Conservation (phyloP, 2,888 invertebrate species). For the Caenorhabditis sp. region DNA sequence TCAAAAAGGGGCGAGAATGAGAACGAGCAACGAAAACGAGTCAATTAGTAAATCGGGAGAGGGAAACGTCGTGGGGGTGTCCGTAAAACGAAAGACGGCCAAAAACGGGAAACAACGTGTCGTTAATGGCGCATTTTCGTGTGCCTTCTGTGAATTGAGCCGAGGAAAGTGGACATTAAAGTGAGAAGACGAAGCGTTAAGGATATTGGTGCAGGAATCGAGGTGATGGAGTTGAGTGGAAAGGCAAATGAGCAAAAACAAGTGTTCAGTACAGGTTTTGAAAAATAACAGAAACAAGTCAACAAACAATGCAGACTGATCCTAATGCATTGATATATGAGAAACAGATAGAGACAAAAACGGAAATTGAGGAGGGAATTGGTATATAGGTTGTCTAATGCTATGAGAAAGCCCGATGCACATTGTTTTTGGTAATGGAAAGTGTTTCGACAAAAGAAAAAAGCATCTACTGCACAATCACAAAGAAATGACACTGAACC, state of each 20-base stretch:
- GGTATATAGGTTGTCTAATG: no score
- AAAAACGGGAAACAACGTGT: background rate
- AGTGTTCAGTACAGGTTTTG: no score
- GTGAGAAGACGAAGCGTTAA: background rate
- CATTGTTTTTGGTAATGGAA: no score
- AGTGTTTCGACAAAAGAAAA: no score
- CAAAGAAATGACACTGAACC: conserved; percentile 30
- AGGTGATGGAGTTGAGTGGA: background rate
- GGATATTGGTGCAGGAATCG: background rate
- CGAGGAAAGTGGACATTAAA: conserved; percentile 21
- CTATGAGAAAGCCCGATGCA: no score
- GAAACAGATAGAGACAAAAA: no score
- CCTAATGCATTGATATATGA: no score
- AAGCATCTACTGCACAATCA: background rate
- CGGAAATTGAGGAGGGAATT: no score
- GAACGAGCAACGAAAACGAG: background rate
- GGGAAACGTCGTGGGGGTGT: background rate
- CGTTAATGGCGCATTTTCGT: conserved; percentile 16
- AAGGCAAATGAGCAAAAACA: no score
- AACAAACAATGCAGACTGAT: no score
- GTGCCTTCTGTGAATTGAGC: conserved; percentile 10
- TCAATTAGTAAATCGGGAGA: conserved; percentile 7
- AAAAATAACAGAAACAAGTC: no score
- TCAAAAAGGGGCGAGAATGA: background rate
- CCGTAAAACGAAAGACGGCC: background rate